phyloP scores from a whole-genome alignment of 2,888 invertebrate species.

The Tupiocoris notatus region DNA sequence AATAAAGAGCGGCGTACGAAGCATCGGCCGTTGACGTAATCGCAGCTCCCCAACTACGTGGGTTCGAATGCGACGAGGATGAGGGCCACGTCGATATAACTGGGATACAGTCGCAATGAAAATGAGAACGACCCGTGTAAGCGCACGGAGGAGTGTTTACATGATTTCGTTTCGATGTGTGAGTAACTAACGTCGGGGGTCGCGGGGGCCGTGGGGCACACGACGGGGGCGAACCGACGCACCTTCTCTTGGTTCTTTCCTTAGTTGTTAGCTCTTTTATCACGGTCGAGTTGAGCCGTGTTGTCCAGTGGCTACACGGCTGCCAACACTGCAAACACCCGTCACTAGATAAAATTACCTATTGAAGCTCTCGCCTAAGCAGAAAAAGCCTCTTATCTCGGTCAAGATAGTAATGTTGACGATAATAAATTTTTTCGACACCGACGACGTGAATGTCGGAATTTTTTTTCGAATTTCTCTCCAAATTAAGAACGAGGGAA shows the following conservation, averaged over 20 bases:
- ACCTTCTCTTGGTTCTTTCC: background rate
- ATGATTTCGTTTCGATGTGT: background rate
- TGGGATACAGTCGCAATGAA: background rate
- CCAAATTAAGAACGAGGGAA: too few species aligned
- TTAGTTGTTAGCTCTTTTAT: background rate
- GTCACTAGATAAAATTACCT: background rate
- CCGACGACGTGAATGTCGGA: too few species aligned
- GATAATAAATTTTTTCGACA: too few species aligned
- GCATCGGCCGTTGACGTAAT: background rate
- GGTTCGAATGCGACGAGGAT: too few species aligned
- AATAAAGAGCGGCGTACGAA: too few species aligned
- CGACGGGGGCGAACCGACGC: background rate
- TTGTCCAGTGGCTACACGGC: background rate
- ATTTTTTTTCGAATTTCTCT: too few species aligned
- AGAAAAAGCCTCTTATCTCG: too few species aligned
- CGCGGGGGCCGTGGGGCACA: background rate
- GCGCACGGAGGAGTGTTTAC: background rate
- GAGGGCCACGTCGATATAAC: too few species aligned
- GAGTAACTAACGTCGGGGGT: too few species aligned
- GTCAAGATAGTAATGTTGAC: too few species aligned
- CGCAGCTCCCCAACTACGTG: background rate
- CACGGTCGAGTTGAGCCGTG: background rate
- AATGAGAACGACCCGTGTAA: background rate
- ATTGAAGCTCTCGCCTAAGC: background rate
- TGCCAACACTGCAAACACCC: background rate